Evolutionary conservation across 2,797 vertebrate genomes (phyloP).

Genomic region (Netta rufina): DNA sequence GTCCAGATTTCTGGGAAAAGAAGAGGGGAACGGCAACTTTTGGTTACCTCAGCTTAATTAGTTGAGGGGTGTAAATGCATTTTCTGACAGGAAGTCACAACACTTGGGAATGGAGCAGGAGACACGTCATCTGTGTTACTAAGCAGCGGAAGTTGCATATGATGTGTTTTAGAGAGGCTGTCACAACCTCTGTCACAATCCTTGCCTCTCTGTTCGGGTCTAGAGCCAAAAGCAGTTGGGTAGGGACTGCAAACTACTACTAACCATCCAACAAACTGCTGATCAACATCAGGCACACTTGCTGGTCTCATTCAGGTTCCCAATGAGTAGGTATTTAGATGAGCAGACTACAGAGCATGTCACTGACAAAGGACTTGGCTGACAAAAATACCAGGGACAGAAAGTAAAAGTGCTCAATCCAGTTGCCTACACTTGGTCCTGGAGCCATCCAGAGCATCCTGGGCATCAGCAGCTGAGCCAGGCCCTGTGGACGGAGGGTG

Average conservation of each 20-base stretch:
- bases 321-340: neutral
- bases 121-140: neutral
- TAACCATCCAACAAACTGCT: neutral
- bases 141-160: neutral
- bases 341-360: neutral
- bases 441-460: too few relatives aligned
- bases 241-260: neutral
- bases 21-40: neutral
- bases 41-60: neutral
- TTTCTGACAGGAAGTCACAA: neutral
- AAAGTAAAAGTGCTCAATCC: neutral
- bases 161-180: neutral
- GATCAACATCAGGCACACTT: neutral
- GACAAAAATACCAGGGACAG: neutral
- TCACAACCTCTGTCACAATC: neutral
- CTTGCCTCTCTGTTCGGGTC: neutral
- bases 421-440: neutral
- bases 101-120: neutral
- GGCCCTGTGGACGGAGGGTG: rapidly evolving
- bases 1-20: neutral
- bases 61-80: neutral
- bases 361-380: neutral
- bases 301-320: neutral
- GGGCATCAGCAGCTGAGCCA: neutral
- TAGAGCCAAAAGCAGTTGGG: neutral